Conservation (phyloP, 1,140 invertebrate genomes). For the Orius insidiosus region DNA sequence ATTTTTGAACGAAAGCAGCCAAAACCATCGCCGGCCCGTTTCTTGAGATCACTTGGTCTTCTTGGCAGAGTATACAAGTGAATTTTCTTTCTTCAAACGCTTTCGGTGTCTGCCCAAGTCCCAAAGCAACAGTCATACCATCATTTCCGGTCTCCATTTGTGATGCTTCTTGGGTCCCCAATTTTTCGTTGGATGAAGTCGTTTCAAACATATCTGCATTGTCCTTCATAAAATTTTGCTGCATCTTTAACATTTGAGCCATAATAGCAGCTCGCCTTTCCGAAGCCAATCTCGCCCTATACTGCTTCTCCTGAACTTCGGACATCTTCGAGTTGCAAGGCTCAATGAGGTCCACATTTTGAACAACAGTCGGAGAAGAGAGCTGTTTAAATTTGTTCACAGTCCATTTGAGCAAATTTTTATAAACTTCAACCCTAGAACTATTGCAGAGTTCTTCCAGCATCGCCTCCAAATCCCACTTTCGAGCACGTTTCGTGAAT, state of each 20-base stretch:
- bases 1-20: constrained; percentile 85
- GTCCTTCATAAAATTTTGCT: constrained; percentile 86
- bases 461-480: constrained; percentile 48
- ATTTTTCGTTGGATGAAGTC: background rate
- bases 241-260: constrained; percentile 83
- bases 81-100: constrained; percentile 35
- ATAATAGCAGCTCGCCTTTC: constrained; percentile 71
- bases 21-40: constrained; percentile 64
- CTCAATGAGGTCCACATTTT: background rate
- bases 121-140: constrained; percentile 36
- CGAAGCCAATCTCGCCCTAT: constrained; percentile 66
- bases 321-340: background rate
- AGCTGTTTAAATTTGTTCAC: constrained; percentile 52
- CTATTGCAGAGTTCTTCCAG: constrained; percentile 51
- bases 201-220: constrained; percentile 13
- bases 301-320: constrained; percentile 39
- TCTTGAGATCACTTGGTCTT: constrained; percentile 57
- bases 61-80: constrained; percentile 94
- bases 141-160: constrained; percentile 22
- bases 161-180: background rate
- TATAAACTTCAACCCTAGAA: constrained; percentile 63
- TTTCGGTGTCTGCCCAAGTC: constrained; percentile 31
- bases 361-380: constrained; percentile 16
- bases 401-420: constrained; percentile 71
- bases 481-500: constrained; percentile 54